A percentile compares a stretch with the other conserved stretches of the same genome.
Conservation (phyloP, 2,113 vertebrate species). For the Apaloderma vittatum region DNA sequence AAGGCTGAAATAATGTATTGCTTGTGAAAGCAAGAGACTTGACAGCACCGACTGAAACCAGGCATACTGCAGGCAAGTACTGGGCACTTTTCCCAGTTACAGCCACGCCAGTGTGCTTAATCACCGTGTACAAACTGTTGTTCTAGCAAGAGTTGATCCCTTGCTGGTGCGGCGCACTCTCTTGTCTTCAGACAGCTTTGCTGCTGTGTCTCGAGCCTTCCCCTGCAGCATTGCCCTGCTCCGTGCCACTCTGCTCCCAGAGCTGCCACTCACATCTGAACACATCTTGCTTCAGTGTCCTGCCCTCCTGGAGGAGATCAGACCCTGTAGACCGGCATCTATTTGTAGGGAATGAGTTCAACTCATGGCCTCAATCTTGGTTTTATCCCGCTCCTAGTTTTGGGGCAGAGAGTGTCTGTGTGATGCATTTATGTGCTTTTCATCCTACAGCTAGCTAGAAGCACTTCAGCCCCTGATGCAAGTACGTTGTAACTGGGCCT, state of each 20-base stretch:
- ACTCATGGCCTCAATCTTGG: fast-evolving
- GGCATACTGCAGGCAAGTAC: background rate
- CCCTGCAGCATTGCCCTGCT: background rate
- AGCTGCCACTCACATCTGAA: background rate
- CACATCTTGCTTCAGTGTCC: fast-evolving
- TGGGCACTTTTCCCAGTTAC: background rate
- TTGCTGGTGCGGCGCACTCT: background rate
- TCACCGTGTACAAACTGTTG: background rate
- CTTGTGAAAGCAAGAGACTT: background rate
- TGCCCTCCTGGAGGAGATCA: background rate
- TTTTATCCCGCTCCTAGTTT: background rate
- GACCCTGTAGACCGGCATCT: background rate
- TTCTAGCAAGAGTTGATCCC: background rate
- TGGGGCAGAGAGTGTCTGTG: background rate
- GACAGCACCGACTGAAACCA: background rate
- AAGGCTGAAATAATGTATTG: background rate
- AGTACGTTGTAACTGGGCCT: background rate
- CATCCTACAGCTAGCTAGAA: background rate
- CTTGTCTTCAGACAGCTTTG: background rate
- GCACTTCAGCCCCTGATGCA: background rate
- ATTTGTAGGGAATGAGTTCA: background rate
- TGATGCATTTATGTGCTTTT: background rate
- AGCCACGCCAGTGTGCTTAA: background rate
- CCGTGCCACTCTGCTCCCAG: background rate
- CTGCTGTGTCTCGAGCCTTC: background rate